phyloP scores from a whole-genome alignment of 2,888 invertebrate species.

The Schizotus pectinicornis region DNA sequence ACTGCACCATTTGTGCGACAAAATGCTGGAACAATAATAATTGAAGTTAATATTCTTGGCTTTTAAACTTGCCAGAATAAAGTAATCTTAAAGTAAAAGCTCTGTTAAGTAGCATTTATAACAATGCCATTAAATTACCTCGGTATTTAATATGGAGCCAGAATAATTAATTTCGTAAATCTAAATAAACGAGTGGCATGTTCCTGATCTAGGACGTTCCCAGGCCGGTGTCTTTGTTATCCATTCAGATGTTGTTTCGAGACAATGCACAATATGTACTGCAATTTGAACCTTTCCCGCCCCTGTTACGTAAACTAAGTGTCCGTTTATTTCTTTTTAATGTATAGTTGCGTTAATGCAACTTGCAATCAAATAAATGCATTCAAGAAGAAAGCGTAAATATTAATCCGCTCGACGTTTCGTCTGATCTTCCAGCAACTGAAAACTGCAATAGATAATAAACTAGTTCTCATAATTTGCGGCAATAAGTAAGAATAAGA shows the following conservation, averaged over 20 bases:
- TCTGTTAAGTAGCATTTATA: too few relatives aligned
- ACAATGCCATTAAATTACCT: too few relatives aligned
- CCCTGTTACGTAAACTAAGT: constrained; percentile 27
- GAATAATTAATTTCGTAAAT: constrained; percentile 29
- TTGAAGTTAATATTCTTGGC: not conserved
- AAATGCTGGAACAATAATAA: not conserved
- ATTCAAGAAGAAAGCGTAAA: not conserved
- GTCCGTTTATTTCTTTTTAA: constrained; percentile 22
- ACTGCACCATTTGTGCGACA: too few relatives aligned
- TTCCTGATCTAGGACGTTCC: constrained; percentile 27
- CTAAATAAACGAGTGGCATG: constrained; percentile 12
- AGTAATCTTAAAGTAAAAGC: too few relatives aligned
- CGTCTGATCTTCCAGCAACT: not conserved
- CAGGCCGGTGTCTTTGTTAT: constrained; percentile 13
- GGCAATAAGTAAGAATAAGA: too few relatives aligned
- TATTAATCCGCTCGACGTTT: not conserved
- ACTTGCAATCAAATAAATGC: not conserved
- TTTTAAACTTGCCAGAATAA: too few relatives aligned
- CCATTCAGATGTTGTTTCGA: constrained; percentile 16
- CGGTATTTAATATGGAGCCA: not conserved
- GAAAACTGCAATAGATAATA: not conserved
- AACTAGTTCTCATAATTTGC: not conserved
- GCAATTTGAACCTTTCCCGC: constrained; percentile 27
- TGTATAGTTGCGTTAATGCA: constrained; percentile 13
- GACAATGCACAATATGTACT: constrained; percentile 30